Percentiles rank a stretch among this genome's conserved stretches.
Evolutionary conservation across 2,113 vertebrate genomes (phyloP).

Genomic region (Poeciliopsis occidentalis): DNA sequence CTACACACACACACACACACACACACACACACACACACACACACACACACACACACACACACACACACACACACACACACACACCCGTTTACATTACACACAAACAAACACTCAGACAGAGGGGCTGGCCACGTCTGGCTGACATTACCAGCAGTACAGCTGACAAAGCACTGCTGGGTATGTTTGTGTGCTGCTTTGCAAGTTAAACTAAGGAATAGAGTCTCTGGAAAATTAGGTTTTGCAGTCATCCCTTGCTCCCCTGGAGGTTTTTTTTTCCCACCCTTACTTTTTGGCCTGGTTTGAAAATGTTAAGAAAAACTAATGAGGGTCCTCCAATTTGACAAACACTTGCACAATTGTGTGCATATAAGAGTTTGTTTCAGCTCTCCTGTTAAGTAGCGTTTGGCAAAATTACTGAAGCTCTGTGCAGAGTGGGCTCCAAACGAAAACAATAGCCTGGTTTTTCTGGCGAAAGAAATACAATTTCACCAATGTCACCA

Average conservation of each 20-base stretch:
- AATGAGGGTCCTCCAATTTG: slow-evolving; percentile 1
- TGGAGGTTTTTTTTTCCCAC: neutral
- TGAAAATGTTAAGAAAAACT: slow-evolving; percentile 8
- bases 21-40: slow-evolving; percentile 14
- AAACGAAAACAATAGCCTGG: slow-evolving; percentile 67
- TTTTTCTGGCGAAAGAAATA: slow-evolving; percentile 58
- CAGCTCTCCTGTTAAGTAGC: slow-evolving; percentile 31
- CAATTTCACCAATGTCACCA: slow-evolving; percentile 70
- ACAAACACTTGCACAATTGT: neutral
- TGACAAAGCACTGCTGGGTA: slow-evolving; percentile 34
- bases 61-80: slow-evolving; percentile 18
- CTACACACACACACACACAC: slow-evolving; percentile 16
- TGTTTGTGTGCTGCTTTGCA: slow-evolving; percentile 6
- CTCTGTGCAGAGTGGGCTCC: slow-evolving; percentile 64
- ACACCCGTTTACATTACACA: slow-evolving; percentile 26
- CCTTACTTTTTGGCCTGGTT: slow-evolving; percentile 12
- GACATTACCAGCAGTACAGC: slow-evolving; percentile 36
- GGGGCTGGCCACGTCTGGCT: slow-evolving; percentile 30
- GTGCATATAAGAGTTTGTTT: neutral
- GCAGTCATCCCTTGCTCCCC: slow-evolving; percentile 3
- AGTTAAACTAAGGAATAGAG: neutral
- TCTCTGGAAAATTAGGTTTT: slow-evolving; percentile 16
- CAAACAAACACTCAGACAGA: slow-evolving; percentile 48
- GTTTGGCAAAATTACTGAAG: slow-evolving; percentile 72
- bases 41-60: slow-evolving; percentile 25